Conservation (phyloP, 2,797 vertebrate species). For the Ctenochaetus hawaiiensis region DNA sequence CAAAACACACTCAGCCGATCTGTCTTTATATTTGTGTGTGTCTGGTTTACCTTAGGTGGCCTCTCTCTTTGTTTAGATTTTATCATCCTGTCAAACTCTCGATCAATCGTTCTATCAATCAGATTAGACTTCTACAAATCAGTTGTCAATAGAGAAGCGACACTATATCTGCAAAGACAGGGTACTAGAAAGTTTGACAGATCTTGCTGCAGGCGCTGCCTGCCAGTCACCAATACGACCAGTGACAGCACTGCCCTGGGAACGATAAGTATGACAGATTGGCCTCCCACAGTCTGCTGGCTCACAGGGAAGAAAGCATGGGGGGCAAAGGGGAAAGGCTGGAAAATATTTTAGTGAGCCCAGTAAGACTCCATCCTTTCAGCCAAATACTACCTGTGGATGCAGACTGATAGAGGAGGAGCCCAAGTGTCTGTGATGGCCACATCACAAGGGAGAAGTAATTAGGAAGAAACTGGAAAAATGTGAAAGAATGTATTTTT, state of each 20-base stretch:
- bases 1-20: constrained; percentile 18
- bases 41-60: neutral
- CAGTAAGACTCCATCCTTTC: constrained; percentile 32
- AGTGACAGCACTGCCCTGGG: constrained; percentile 45
- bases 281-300: constrained; percentile 58
- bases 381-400: constrained; percentile 39
- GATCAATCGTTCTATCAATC: constrained; percentile 36
- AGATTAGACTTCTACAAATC: constrained; percentile 32
- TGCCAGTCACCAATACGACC: constrained; percentile 49
- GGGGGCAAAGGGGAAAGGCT: constrained; percentile 35
- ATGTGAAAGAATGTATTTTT: constrained; percentile 31
- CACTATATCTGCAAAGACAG: constrained; percentile 43
- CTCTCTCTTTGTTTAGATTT: constrained; percentile 22
- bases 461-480: constrained; percentile 50
- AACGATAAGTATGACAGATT: constrained; percentile 63
- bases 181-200: constrained; percentile 33
- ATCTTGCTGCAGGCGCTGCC: constrained; percentile 17
- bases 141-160: constrained; percentile 35
- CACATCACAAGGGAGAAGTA: constrained; percentile 26
- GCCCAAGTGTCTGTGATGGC: constrained; percentile 26
- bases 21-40: constrained; percentile 18
- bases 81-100: constrained; percentile 18
- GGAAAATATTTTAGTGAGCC: constrained; percentile 52
- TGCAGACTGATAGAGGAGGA: constrained; percentile 22
- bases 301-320: constrained; percentile 28